Evolutionary conservation across 2,888 invertebrate genomes (phyloP), one percentile per base, ranked within the genome.

Genomic region (Philopedon plagiatum): DNA sequence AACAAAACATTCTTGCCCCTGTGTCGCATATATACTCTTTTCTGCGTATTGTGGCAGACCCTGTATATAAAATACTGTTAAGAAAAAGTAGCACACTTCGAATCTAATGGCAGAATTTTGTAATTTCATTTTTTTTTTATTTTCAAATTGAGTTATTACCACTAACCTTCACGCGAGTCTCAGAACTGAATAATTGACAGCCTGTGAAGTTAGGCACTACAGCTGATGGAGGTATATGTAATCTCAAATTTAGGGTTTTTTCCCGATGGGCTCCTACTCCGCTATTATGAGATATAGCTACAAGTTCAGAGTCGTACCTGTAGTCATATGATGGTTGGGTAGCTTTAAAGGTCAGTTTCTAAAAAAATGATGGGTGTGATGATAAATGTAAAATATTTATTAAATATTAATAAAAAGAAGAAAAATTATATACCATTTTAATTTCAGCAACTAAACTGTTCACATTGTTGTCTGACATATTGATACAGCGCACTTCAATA

Each of bases 381-480:
- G n/a, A n/a, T n/a, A n/a, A n/a, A n/a, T n/a, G n/a, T n/a, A n/a
- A n/a, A n/a, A n/a, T n/a, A n/a, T n/a, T n/a, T n/a, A n/a, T n/a
- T n/a, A n/a, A n/a, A n/a, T n/a, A n/a, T n/a, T n/a, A n/a, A n/a
- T n/a, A n/a, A n/a, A n/a, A n/a, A n/a, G n/a, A n/a, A n/a, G n/a
- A n/a, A n/a, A n/a, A n/a, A n/a, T n/a, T n/a, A n/a, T n/a, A n/a
- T 81, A 92, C 91, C 89, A 92, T 93, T 71, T 90, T 88, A 60
- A 94, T 84, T 63, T 88, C 87, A 62, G 93, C 86, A 80, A 90
- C 90, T 0, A 94, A 87, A 37, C 88, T 86, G 56, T 88, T 87
- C 39, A 94, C 87, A 75, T 88, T 87, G 18, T 92, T 90, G 81
- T 91, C 91, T 75, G 93, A 93, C 76, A 90, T 89, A 84, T 95